phyloP scores from a whole-genome alignment of 35 echinoderm and acorn worm species.

The Heliocidaris erythrogramma region DNA sequence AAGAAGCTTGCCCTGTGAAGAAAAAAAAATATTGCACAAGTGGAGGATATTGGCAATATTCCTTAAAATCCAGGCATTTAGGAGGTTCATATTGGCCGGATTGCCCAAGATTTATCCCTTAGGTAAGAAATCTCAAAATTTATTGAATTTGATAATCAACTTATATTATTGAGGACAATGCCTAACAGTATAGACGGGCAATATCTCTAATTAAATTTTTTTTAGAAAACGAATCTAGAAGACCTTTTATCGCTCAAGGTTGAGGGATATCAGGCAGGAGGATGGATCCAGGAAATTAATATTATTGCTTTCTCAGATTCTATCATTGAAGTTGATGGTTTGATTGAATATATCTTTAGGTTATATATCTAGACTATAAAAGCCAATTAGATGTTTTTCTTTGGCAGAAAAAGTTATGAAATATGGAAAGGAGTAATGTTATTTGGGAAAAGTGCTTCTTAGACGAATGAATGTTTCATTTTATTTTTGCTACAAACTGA shows the following conservation, averaged over 20 bases:
- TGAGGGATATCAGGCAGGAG: not conserved
- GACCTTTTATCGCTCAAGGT: conserved; percentile 28
- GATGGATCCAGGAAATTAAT: conserved; percentile 34
- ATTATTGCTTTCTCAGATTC: conserved; percentile 40
- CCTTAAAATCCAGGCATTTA: conserved; percentile 43
- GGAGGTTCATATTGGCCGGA: conserved; percentile 14
- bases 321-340: conserved; percentile 21
- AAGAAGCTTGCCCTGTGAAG: not conserved
- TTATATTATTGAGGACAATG: conserved; percentile 27
- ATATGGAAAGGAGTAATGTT: not conserved
- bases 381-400: not conserved
- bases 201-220: conserved; percentile 46
- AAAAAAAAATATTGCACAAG: not conserved
- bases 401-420: not conserved
- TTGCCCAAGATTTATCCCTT: conserved; percentile 40
- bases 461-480: not conserved
- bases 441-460: not conserved
- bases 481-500: not conserved
- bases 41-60: conserved; percentile 38
- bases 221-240: conserved; percentile 31
- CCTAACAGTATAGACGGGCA: not conserved
- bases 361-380: not conserved
- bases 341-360: not conserved
- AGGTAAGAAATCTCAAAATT: conserved; percentile 34
- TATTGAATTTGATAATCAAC: conserved; percentile 47